Base-by-base conservation (phyloP, 2,797 vertebrate species). In the Remorina albescens region DNA sequence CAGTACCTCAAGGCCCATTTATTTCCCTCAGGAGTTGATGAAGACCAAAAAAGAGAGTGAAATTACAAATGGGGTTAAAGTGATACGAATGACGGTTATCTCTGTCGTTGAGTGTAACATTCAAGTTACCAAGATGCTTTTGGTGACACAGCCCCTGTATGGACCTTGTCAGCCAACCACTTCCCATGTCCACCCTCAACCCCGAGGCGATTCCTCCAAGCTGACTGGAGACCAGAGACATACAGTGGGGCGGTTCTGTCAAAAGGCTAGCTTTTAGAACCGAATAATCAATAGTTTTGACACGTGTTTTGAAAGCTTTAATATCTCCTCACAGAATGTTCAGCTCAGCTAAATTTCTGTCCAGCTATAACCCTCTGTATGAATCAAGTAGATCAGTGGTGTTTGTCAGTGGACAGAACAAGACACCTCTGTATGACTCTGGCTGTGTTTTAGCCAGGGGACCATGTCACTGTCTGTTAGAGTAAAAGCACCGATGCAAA, bases 401-500 rank as follows among this genome's bases (percentile, higher is more conserved):
- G 73, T 86, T 62, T 39, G 54, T 74, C 57, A 9, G 69, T 47
- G 67, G 80, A 72, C 78, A 83, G 84, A 84, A 74, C 23, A 8
- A 54, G 71, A 73, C 61, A 77, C 72, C n/a, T 86, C 84, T 86
- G 76, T 81, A 53, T 74, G 88, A 64, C 80, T 89, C 84, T 76
- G 86, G 81, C 71, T 84, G 74, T 83, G 82, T 87, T 80, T 68
- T 37, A 76, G 82, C 86, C 88, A 74, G 88, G 88, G 89, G 83
- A 86, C 90, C 86, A 77, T 92, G 91, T 90, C 92, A 85, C 85
- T 85, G 91, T 91, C 80, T 90, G 89, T 90, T 86, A 90, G 84
- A 86, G 82, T 86, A 85, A 95, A n/a, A 94, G 89, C 90, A 93
- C 95, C 76, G 80, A 95, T 96, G 95, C 94, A 95, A 95, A 95